phyloP scores from a whole-genome alignment of 2,888 invertebrate genomes.

The Acanthosepion lycidas region DNA sequence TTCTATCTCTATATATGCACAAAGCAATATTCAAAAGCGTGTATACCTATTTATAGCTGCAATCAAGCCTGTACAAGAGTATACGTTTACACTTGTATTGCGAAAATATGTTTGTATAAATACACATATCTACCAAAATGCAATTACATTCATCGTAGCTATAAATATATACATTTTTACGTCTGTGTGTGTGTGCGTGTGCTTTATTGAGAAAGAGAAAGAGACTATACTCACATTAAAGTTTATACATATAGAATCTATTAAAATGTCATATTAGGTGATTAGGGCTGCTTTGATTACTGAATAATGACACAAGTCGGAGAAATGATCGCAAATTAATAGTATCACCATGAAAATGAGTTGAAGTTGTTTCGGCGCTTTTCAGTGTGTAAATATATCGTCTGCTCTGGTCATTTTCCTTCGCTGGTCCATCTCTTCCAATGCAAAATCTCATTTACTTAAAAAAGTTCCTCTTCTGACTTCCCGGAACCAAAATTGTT shows the following conservation, averaged over 20 bases:
- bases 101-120: background rate
- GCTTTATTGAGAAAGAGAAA: background rate
- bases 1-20: background rate
- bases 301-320: conserved; percentile 8
- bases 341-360: conserved; percentile 21
- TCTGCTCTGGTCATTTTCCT: background rate
- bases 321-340: background rate
- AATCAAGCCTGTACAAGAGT: background rate
- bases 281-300: conserved; percentile 2
- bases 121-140: background rate
- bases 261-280: background rate
- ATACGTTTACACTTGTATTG: background rate
- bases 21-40: background rate
- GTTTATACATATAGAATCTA: conserved; percentile 33
- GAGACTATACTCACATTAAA: background rate
- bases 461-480: too few species aligned
- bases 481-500: too few species aligned
- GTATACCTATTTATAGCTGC: background rate
- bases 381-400: background rate
- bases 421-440: background rate
- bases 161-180: background rate
- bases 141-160: background rate
- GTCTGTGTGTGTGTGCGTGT: background rate
- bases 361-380: background rate
- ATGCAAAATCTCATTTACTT: too few species aligned